Conservation (phyloP, 2,888 invertebrate species). For the Acleris laterana region DNA sequence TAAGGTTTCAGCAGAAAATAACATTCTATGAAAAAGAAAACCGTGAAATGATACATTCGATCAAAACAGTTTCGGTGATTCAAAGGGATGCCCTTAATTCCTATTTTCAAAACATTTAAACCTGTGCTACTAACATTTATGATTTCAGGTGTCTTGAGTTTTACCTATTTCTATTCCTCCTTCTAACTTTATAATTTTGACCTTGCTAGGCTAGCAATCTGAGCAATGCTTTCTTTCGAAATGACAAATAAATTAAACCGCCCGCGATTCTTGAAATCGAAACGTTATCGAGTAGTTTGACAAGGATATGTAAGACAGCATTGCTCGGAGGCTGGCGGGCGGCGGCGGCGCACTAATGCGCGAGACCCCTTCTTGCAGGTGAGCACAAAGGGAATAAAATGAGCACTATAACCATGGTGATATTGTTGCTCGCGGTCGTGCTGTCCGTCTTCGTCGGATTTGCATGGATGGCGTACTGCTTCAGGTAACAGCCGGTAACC, state of each 20-base stretch:
- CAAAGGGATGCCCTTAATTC: background rate
- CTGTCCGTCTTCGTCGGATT: constrained; percentile 97
- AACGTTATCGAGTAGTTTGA: no score
- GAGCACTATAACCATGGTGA: constrained; percentile 95
- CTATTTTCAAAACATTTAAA: background rate
- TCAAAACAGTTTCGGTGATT: no score
- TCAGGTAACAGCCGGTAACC: constrained; percentile 89
- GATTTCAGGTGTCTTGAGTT: constrained; percentile 72
- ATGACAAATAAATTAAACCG: background rate
- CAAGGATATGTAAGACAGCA: constrained; percentile 50
- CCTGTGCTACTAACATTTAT: constrained; percentile 59
- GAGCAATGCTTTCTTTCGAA: constrained; percentile 72
- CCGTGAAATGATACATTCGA: no score
- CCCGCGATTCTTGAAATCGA: background rate
- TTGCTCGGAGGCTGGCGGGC: constrained; percentile 75
- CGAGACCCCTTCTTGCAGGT: constrained; percentile 87
- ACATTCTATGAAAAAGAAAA: no score
- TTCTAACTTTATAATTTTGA: constrained; percentile 51
- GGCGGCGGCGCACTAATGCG: constrained; percentile 81
- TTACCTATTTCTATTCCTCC: constrained; percentile 65
- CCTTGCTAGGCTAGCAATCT: constrained; percentile 66
- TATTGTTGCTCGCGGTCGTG: constrained; percentile 96
- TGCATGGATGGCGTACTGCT: constrained; percentile 97
- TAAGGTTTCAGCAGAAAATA: no score
- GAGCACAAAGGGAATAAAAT: constrained; percentile 91